Base-by-base conservation (phyloP, 2,797 vertebrate genomes). In the Chelon labrosus region DNA sequence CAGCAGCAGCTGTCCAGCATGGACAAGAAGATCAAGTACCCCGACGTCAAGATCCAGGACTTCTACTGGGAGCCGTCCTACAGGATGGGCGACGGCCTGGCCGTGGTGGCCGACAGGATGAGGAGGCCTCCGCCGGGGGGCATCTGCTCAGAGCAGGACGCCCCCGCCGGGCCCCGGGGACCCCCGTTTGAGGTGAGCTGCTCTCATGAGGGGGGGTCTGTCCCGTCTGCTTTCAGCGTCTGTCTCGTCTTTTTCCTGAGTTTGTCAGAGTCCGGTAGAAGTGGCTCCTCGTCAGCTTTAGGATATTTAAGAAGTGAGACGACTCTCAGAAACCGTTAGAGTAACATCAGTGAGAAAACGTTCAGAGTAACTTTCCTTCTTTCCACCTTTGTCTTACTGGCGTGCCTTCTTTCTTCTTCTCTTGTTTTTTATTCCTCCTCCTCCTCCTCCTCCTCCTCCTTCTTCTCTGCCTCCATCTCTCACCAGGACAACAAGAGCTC, bases 11-110 rank as follows among this genome's bases (percentile, higher is more conserved):
- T 82, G 31, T 39, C 89, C 82, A 88, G 12, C 78, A 91, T 97
- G 84, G 97, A 98, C 91, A 99, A 99, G 92, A 98, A 98, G 92
- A 94, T 97, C 92, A 98, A 98, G 95, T 99, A 96, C 78, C 95
- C 96, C 66, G 97, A 97, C 79, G 93, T 97, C 58, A 97, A 97
- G 90, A 90, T 97, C 91, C 95, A 95, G 73, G 97, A 98, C 70
- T 97, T 96, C 94, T 97, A 97, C 89, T 98, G 97, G 97, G 97
- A 98, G 58, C 92, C 96, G 17, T 84, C 96, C 3, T 98, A 97
- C 84, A 92, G 94, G 65, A 88, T 97, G 90, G 87, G 93, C 14
- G 97, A 97, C 35, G 94, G 91, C n/a, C 92, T 96, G 74, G 86
- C 91, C 0, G 81, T 95, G 10, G 77, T 88, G 82, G 88, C 95